phyloP scores from a whole-genome alignment of 2,797 vertebrate genomes.

The Zenarchopterus dispar region DNA sequence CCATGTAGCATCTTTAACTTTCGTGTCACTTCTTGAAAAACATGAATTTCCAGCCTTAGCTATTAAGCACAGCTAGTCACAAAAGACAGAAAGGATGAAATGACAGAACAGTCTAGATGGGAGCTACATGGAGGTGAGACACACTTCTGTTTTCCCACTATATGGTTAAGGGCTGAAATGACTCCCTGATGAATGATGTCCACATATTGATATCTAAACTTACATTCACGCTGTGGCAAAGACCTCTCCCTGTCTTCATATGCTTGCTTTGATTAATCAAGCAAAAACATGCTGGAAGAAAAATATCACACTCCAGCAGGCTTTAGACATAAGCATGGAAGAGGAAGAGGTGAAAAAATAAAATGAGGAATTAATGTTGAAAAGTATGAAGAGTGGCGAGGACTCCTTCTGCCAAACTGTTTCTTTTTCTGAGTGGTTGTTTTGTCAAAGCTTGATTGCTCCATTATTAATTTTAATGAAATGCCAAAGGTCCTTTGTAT shows the following conservation, averaged over 20 bases:
- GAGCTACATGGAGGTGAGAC: constrained; percentile 1
- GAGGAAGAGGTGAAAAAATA: constrained; percentile 2
- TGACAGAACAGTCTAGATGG: neutral
- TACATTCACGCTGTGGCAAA: constrained; percentile 39
- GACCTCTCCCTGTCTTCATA: constrained; percentile 48
- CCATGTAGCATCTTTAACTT: constrained; percentile 30
- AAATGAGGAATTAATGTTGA: constrained; percentile 21
- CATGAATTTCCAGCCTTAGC: neutral
- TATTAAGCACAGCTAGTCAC: constrained; percentile 26
- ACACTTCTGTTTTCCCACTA: constrained; percentile 13
- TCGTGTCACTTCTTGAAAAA: neutral
- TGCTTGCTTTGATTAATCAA: constrained; percentile 42
- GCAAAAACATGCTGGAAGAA: constrained; percentile 5
- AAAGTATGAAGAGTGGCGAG: constrained; percentile 18
- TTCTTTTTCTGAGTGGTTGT: neutral
- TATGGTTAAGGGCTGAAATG: constrained; percentile 49
- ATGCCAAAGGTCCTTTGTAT: constrained; percentile 9
- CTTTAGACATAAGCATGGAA: constrained; percentile 8
- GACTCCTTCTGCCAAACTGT: constrained; percentile 11
- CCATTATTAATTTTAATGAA: constrained; percentile 1
- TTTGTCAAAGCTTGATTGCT: constrained; percentile 1
- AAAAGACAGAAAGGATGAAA: neutral
- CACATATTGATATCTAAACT: constrained; percentile 51
- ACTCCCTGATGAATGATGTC: constrained; percentile 52
- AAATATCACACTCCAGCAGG: constrained; percentile 15